A percentile compares a stretch with the other conserved stretches of the same genome.
Conservation (phyloP, 2,113 vertebrate species). For the Climacteris rufus region DNA sequence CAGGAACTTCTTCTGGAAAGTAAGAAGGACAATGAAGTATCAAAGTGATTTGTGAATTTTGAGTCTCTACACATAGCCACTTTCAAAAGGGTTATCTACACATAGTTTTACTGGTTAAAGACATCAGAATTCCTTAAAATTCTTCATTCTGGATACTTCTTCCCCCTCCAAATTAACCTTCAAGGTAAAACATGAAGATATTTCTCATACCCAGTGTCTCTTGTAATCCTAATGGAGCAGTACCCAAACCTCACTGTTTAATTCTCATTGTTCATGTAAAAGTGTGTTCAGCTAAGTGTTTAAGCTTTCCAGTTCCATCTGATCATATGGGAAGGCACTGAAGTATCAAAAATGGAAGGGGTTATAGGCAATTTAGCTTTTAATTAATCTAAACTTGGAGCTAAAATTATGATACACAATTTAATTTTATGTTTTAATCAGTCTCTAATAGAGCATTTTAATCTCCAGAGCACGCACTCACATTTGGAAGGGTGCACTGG, state of each 20-base stretch:
- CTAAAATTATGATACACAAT: neutral
- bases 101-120: neutral
- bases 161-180: neutral
- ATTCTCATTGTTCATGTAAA: neutral
- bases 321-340: neutral
- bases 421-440: conserved; percentile 32
- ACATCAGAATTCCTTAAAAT: neutral
- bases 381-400: conserved; percentile 16
- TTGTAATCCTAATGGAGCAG: neutral
- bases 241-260: neutral
- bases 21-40: neutral
- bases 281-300: neutral
- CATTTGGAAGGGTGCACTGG: neutral
- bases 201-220: neutral
- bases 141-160: neutral
- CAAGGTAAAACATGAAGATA: neutral
- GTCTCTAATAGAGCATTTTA: neutral
- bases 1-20: too few species aligned
- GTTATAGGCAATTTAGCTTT: conserved; percentile 6
- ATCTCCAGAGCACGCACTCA: neutral
- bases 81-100: neutral
- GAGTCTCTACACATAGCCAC: neutral
- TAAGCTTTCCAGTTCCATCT: neutral
- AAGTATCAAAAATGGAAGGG: conserved; percentile 4
- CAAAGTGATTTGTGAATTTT: neutral